Conservation (phyloP, 2,797 vertebrate species). For the Rhabdomys pumilio region DNA sequence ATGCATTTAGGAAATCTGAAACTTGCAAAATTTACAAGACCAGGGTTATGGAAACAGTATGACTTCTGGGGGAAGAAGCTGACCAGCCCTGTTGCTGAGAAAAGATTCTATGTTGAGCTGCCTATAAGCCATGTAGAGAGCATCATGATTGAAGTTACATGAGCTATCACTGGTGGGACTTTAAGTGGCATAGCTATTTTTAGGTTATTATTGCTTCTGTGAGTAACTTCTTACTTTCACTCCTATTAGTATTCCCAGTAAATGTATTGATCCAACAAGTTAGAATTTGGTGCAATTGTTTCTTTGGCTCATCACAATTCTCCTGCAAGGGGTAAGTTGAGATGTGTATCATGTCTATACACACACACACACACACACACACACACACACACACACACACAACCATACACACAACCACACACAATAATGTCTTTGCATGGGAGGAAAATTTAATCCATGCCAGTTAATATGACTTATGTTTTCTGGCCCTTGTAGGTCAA, state of each 20-base stretch:
- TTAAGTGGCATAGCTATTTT: no score
- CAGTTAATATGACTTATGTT: background rate
- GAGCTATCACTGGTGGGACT: no score
- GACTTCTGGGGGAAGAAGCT: background rate
- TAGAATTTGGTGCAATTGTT: background rate
- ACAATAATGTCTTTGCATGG: no score
- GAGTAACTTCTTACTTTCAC: background rate
- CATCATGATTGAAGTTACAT: background rate
- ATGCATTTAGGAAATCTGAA: background rate
- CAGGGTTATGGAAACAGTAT: background rate
- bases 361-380: background rate
- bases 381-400: background rate
- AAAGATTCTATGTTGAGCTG: background rate
- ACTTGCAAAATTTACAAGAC: background rate
- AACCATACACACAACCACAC: no score
- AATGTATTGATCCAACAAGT: background rate
- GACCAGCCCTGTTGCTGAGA: background rate
- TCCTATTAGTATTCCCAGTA: background rate
- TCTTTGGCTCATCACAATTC: background rate
- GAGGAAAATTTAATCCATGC: background rate
- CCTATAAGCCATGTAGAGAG: no score
- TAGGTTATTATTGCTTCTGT: background rate
- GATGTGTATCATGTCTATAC: background rate
- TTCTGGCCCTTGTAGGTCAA: background rate
- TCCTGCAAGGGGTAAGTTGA: background rate